These are phyloP conservation scores for Atlantisia rogersi DNA, from an alignment of 2,113 vertebrate species.

Conservation along the genomic window DNA sequence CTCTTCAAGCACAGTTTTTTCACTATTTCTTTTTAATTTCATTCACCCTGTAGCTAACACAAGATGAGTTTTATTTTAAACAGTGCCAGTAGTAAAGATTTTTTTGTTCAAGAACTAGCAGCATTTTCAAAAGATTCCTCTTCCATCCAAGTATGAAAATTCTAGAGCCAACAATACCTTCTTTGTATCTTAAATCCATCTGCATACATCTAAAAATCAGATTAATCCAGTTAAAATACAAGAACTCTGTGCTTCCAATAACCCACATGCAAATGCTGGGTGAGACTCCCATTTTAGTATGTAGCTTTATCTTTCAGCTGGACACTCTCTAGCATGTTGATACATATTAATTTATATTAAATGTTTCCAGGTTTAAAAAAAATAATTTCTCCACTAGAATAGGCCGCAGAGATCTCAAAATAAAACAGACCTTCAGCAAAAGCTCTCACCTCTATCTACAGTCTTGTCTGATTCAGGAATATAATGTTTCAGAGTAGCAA, in stretches of 20 bases:
- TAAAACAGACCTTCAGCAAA: conserved; percentile 36
- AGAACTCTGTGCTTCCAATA: background rate
- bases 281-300: background rate
- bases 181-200: background rate
- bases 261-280: background rate
- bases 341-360: background rate
- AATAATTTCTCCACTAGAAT: background rate
- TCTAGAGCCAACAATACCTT: background rate
- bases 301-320: background rate
- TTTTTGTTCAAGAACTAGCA: background rate
- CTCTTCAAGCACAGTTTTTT: background rate
- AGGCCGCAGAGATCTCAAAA: conserved; percentile 3
- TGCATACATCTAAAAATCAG: background rate
- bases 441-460: conserved; percentile 6
- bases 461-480: conserved; percentile 33
- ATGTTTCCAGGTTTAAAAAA: background rate
- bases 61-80: background rate
- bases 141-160: background rate
- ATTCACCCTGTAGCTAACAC: background rate
- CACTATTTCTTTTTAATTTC: background rate
- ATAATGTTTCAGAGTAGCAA: conserved; percentile 49
- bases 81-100: background rate
- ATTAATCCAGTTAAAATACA: background rate
- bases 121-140: background rate
- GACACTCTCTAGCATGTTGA: background rate